A percentile compares a stretch with the other conserved stretches of the same genome.
These are phyloP conservation scores for Megalonaias nervosa DNA, from an alignment of 1,140 invertebrate species.

Conservation along the genomic window DNA sequence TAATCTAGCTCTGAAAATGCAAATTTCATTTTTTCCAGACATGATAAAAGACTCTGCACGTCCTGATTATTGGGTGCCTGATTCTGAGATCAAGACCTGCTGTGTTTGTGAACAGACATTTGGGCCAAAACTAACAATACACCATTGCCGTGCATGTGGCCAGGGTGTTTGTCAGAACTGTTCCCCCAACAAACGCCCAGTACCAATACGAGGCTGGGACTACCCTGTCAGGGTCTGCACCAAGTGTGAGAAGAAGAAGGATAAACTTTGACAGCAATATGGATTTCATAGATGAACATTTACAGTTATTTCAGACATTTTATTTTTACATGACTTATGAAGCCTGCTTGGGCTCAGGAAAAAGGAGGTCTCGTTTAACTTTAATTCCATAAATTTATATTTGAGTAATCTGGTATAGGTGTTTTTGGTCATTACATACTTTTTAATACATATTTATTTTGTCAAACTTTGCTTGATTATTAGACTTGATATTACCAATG, in stretches of 20 bases:
- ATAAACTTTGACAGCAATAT: constrained; percentile 40
- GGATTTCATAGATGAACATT: too few species aligned
- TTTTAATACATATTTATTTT: too few species aligned
- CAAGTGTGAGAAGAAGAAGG: constrained; percentile 67
- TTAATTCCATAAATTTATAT: too few species aligned
- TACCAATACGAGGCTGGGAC: constrained; percentile 73
- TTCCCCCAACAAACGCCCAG: constrained; percentile 66
- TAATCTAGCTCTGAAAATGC: too few species aligned
- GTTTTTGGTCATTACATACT: too few species aligned
- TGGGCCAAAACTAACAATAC: constrained; percentile 75
- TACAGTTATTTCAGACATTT: too few species aligned
- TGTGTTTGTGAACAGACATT: constrained; percentile 78
- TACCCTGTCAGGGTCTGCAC: constrained; percentile 72
- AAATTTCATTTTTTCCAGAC: constrained; percentile 68
- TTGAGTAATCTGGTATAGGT: too few species aligned
- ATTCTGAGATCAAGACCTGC: constrained; percentile 80
- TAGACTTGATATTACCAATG: too few species aligned
- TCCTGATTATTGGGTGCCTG: constrained; percentile 86
- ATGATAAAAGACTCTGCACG: constrained; percentile 85
- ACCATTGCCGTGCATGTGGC: constrained; percentile 82
- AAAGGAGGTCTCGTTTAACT: too few species aligned
- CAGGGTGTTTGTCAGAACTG: constrained; percentile 73
- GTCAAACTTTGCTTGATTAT: too few species aligned
- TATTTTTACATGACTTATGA: too few species aligned
- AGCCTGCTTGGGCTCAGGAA: too few species aligned